These are phyloP conservation scores for Ciconia nigra DNA, from an alignment of 2,797 vertebrate species.

Conservation along the genomic window DNA sequence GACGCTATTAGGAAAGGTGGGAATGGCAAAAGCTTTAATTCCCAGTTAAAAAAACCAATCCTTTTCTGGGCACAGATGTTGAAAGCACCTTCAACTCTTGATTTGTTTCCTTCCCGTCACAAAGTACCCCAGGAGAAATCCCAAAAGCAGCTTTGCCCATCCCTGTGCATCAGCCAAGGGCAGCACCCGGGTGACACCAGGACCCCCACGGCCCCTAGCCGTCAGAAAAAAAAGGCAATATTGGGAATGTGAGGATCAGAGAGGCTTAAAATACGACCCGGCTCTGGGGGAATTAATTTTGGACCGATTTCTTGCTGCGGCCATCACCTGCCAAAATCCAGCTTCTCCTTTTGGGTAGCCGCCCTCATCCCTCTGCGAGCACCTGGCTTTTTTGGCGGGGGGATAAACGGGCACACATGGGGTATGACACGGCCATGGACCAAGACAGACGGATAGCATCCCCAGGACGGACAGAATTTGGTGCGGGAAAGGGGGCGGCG, in stretches of 20 bases:
- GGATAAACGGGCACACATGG: rapidly evolving
- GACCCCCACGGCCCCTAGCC: rapidly evolving
- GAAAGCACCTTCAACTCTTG: neutral
- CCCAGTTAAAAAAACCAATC: neutral
- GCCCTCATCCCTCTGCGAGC: rapidly evolving
- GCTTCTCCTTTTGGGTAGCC: rapidly evolving
- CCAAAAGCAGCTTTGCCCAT: neutral
- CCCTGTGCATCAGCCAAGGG: neutral
- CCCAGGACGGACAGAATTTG: neutral
- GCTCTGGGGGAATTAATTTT: neutral
- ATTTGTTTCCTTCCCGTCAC: neutral
- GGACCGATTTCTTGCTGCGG: rapidly evolving
- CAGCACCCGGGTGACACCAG: neutral
- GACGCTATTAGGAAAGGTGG: neutral
- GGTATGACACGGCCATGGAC: neutral
- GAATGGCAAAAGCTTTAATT: neutral
- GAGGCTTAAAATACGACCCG: neutral
- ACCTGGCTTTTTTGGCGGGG: rapidly evolving
- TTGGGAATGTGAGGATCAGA: neutral
- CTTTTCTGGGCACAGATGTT: neutral
- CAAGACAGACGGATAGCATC: neutral
- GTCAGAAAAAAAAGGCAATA: neutral
- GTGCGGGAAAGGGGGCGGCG: rapidly evolving
- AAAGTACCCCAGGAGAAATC: neutral
- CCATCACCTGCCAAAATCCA: neutral